Percentiles rank a stretch among this genome's conserved stretches.
Evolutionary conservation across 2,888 invertebrate genomes (phyloP).

Genomic region (Tubulanus polymorphus): DNA sequence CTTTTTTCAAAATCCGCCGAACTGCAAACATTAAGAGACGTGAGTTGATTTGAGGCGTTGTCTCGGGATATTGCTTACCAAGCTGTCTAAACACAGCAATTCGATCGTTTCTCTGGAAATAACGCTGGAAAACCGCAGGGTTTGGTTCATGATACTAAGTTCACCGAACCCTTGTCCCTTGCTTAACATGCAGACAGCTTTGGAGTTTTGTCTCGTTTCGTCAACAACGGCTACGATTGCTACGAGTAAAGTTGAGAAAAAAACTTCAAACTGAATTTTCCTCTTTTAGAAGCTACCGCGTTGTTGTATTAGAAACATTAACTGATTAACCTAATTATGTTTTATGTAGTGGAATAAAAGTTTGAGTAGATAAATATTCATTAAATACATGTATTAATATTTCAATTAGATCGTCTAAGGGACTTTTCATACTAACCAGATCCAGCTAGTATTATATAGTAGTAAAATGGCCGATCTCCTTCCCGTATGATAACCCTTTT

Average conservation of each 20-base stretch:
- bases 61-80: no score
- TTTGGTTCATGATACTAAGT: slow-evolving; percentile 32
- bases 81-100: slow-evolving; percentile 32
- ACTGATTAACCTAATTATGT: no score
- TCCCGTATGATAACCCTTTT: slow-evolving; percentile 38
- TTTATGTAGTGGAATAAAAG: no score
- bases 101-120: slow-evolving; percentile 38
- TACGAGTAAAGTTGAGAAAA: slow-evolving; percentile 23
- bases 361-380: no score
- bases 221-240: slow-evolving; percentile 29
- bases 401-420: not conserved
- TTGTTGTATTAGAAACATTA: no score
- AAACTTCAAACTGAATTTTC: not conserved
- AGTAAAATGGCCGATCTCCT: slow-evolving; percentile 37
- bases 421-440: slow-evolving; percentile 27
- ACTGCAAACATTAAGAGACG: no score
- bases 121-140: slow-evolving; percentile 33
- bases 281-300: not conserved
- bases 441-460: slow-evolving; percentile 40
- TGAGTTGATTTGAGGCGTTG: not conserved
- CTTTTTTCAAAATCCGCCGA: no score
- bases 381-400: not conserved
- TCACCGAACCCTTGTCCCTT: slow-evolving; percentile 42
- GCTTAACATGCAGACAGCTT: slow-evolving; percentile 31
- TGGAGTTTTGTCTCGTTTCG: slow-evolving; percentile 21